Evolutionary conservation across 64 coral and sea anemone genomes (phyloP).

Genomic region (Pocillopora damicornis): DNA sequence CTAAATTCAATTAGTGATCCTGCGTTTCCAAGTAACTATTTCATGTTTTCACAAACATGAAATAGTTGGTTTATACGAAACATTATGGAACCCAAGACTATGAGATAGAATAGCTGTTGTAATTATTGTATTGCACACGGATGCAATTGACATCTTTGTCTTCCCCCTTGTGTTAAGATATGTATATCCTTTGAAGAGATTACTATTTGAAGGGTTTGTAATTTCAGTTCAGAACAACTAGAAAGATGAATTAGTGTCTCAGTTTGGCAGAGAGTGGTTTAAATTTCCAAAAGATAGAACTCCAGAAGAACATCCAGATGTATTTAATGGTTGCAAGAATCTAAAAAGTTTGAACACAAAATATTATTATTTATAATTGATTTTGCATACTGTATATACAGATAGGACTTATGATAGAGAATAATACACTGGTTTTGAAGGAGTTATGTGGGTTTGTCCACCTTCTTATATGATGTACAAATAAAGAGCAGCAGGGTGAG

Average conservation of each 20-base stretch:
- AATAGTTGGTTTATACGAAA: slow-evolving; percentile 24
- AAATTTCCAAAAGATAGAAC: not conserved
- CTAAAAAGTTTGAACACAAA: not conserved
- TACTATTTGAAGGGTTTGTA: slow-evolving; percentile 35
- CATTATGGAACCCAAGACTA: slow-evolving; percentile 29
- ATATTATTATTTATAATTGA: too few species aligned
- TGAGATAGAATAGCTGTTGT: slow-evolving; percentile 41
- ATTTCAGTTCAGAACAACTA: slow-evolving; percentile 16
- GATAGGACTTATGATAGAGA: too few species aligned
- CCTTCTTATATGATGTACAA: too few species aligned
- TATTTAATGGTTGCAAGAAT: slow-evolving; percentile 6
- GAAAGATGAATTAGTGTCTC: not conserved
- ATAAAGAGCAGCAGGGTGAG: too few species aligned
- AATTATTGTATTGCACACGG: slow-evolving; percentile 21
- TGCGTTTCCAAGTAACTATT: not conserved
- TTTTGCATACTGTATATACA: too few species aligned
- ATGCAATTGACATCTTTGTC: slow-evolving; percentile 39
- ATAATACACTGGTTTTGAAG: too few species aligned
- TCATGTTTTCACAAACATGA: not conserved
- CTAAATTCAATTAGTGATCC: slow-evolving; percentile 31
- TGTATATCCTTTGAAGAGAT: slow-evolving; percentile 19
- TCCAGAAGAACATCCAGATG: not conserved
- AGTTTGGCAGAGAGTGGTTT: not conserved
- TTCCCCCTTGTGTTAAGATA: not conserved
- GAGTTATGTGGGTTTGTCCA: too few species aligned